Percentiles rank a stretch among this genome's conserved stretches.
phyloP scores from a whole-genome alignment of 2,797 vertebrate genomes.

The Cetoscarus ocellatus region DNA sequence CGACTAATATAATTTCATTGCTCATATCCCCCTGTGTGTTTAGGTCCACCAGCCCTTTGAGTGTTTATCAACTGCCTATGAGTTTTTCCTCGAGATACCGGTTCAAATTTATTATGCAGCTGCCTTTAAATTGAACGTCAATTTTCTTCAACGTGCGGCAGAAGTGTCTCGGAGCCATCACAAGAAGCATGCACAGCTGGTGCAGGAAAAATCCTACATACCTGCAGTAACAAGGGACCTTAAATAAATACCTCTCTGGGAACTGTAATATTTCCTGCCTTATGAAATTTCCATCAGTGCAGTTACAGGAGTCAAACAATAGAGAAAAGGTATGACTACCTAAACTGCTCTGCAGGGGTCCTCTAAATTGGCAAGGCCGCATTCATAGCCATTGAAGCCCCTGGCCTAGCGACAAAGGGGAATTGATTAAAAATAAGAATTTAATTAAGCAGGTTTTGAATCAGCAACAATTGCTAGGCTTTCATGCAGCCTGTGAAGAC shows the following conservation, averaged over 20 bases:
- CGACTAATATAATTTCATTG: constrained; percentile 63
- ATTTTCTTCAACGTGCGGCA: constrained; percentile 45
- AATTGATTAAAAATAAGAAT: constrained; percentile 83
- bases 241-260: constrained; percentile 61
- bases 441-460: constrained; percentile 77
- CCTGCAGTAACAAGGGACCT: constrained; percentile 49
- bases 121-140: constrained; percentile 63
- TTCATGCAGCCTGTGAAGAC: constrained; percentile 63
- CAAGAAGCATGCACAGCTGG: constrained; percentile 41
- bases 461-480: constrained; percentile 71
- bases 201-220: constrained; percentile 43
- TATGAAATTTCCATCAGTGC: constrained; percentile 63
- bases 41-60: constrained; percentile 49
- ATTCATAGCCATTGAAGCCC: constrained; percentile 66
- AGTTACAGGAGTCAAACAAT: constrained; percentile 67
- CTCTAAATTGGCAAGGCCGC: constrained; percentile 68
- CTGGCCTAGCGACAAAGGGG: constrained; percentile 67
- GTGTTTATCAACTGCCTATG: constrained; percentile 64
- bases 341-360: constrained; percentile 74
- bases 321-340: constrained; percentile 65
- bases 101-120: constrained; percentile 61
- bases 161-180: constrained; percentile 64
- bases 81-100: constrained; percentile 57
- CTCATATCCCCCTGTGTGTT: constrained; percentile 62
- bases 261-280: constrained; percentile 62